These are phyloP conservation scores for Raja brachyura DNA, from an alignment of 2,113 vertebrate species.

Conservation along the genomic window DNA sequence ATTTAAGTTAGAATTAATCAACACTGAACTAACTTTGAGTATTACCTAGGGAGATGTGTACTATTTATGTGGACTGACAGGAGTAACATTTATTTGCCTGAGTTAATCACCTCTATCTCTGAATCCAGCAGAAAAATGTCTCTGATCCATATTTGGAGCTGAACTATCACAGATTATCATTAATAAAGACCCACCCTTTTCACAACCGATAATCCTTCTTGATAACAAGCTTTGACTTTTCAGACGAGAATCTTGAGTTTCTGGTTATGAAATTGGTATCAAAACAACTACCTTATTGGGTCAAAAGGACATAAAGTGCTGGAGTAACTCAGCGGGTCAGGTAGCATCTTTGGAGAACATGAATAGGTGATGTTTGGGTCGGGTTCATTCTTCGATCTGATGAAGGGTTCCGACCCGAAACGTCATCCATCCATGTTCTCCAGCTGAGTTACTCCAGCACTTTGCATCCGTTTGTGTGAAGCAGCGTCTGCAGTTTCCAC, in stretches of 20 bases:
- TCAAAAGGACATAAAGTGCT: too few relatives aligned
- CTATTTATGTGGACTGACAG: neutral
- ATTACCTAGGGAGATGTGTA: neutral
- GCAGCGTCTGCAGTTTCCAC: neutral
- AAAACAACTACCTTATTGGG: neutral
- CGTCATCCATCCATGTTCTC: too few relatives aligned
- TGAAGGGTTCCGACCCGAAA: too few relatives aligned
- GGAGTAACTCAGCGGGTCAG: too few relatives aligned
- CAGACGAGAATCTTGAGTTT: neutral
- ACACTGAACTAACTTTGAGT: neutral
- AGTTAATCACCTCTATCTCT: neutral
- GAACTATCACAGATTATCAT: neutral
- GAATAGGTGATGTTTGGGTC: too few relatives aligned
- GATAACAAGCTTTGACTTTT: neutral
- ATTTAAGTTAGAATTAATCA: neutral
- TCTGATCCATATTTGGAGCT: neutral
- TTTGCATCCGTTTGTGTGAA: too few relatives aligned
- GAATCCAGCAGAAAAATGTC: neutral
- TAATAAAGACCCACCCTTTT: neutral
- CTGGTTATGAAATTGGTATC: too few relatives aligned
- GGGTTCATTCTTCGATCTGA: too few relatives aligned
- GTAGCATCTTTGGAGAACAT: too few relatives aligned
- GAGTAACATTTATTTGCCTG: conserved; percentile 21
- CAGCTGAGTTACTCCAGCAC: too few relatives aligned
- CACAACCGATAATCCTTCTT: neutral